A percentile compares a stretch with the other conserved stretches of the same genome.
Conservation (phyloP, 2,797 vertebrate genomes). For the Erpetoichthys calabaricus region DNA sequence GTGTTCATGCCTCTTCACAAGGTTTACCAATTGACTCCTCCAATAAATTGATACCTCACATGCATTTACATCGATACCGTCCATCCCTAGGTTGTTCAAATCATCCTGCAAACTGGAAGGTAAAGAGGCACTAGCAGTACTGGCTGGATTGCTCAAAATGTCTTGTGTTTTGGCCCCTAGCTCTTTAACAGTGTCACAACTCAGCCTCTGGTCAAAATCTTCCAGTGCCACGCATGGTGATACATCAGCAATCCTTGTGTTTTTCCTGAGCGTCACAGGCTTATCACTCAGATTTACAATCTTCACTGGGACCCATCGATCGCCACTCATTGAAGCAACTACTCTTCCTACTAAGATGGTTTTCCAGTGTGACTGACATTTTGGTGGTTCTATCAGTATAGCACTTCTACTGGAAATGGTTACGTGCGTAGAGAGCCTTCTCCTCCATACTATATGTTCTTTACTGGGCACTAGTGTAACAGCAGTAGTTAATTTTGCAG, state of each 20-base stretch:
- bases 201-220: slow-evolving; percentile 2
- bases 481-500: slow-evolving; percentile 12
- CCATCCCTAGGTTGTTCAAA: no score
- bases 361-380: not conserved
- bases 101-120: not conserved
- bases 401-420: slow-evolving; percentile 12
- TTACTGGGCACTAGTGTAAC: slow-evolving; percentile 10
- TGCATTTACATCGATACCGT: no score
- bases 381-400: slow-evolving; percentile 15
- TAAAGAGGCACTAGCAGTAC: not conserved
- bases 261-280: slow-evolving; percentile 8
- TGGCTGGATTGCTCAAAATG: not conserved
- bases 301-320: slow-evolving; percentile 13
- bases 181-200: not conserved
- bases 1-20: no score
- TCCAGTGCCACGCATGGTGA: slow-evolving; percentile 10
- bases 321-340: slow-evolving; percentile 12
- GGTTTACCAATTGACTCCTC: no score
- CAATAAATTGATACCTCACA: no score
- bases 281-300: slow-evolving; percentile 11
- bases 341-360: slow-evolving; percentile 10
- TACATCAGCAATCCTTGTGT: slow-evolving; percentile 15
- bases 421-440: not conserved
- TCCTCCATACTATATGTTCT: slow-evolving; percentile 19
- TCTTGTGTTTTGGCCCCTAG: not conserved